Percentiles rank a stretch among this genome's conserved stretches.
phyloP scores from a whole-genome alignment of 2,113 vertebrate genomes.

The Notarius quadriscutis region DNA sequence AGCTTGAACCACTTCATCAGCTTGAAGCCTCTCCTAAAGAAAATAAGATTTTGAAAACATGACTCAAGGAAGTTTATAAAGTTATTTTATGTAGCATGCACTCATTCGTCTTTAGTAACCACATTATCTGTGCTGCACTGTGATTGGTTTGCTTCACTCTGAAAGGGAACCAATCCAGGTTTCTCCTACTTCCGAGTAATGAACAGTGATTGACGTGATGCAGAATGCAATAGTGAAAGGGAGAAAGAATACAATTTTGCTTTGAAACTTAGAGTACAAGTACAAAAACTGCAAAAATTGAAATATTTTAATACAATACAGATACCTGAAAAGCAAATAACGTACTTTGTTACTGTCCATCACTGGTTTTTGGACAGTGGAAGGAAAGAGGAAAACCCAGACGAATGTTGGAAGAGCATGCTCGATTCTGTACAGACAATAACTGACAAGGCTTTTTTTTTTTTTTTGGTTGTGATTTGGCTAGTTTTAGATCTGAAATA shows the following conservation, averaged over 20 bases:
- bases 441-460: not conserved
- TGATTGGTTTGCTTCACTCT: not conserved
- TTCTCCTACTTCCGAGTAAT: not conserved
- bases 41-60: not conserved
- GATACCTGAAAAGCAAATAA: not conserved
- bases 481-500: not conserved
- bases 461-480: not conserved
- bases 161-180: not conserved
- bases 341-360: not conserved
- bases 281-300: not conserved
- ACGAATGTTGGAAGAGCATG: not conserved
- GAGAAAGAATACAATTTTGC: no score
- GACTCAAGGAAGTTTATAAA: not conserved
- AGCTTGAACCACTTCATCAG: conserved; percentile 87
- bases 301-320: not conserved
- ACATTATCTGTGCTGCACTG: not conserved
- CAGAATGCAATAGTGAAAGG: no score
- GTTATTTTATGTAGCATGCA: not conserved
- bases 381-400: not conserved
- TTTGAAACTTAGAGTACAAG: no score
- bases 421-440: not conserved
- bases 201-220: not conserved
- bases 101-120: not conserved
- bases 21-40: conserved; percentile 88
- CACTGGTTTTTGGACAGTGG: not conserved